Base-by-base conservation (phyloP, 2,113 vertebrate genomes). In the Otus sunia region DNA sequence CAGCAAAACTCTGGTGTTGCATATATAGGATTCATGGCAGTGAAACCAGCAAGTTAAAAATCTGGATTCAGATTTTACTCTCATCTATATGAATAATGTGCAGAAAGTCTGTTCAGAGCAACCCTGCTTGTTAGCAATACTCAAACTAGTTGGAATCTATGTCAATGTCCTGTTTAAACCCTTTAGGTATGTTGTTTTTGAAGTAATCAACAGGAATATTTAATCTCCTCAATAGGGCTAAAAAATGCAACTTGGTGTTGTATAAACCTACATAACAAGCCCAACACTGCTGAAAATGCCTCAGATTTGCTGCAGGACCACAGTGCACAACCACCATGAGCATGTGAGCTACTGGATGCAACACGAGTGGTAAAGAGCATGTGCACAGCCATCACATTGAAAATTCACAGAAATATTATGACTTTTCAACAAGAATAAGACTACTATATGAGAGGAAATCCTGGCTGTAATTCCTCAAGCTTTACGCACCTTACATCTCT, bases 331-430 rank as follows among this genome's bases (percentile, higher is more conserved):
- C 15, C 20, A 60, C 26, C 12, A 6, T 18, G 26, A 72, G 53
- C 6, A 12, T 4, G 12, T 41, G 9, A 20, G 23, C 20, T 69
- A 47, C 0, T 0, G 23, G 1, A 3, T 49, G 34, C 13, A 52
- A 80, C 55, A 43, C 0, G 0, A 7, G 6, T 21, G 5, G 27
- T 41, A 25, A 77, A 29, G 20, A 64, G 6, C 5, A 2, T 11
- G 7, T 39, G 8, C 17, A 47, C 3, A 14, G 15, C 12, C 32
- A 34, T n/a, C 3, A 0, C 6, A 36, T 3, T 17, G 5, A 81
- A 73, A 91, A 80, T 39, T 16, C 26, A 37, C 12, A 5, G 45
- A 58, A 62, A 16, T 36, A 36, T 74, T 67, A 81, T 21, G 30
- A 75, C 4, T 75, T 90, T 90, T 77, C 32, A 55, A 15, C 12